These are phyloP conservation scores for Pseudomyrmex cubaensis DNA, from an alignment of 1,140 invertebrate genomes.

Conservation along the genomic window DNA sequence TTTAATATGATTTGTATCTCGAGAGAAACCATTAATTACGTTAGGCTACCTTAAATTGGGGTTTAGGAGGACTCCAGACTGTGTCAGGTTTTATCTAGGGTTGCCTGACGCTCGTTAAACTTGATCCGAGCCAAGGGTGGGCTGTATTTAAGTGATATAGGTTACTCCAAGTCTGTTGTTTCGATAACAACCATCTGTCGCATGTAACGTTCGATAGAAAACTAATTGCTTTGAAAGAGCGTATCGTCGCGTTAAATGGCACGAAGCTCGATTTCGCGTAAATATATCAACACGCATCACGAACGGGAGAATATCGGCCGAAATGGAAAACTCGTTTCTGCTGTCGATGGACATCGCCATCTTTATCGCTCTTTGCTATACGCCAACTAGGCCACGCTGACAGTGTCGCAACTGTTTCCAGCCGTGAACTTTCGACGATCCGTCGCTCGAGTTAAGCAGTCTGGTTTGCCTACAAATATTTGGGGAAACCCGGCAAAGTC, in stretches of 20 bases:
- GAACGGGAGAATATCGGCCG: constrained; percentile 3
- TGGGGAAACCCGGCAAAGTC: constrained; percentile 6
- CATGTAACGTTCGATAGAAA: constrained; percentile 8
- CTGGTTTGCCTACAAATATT: constrained; percentile 48
- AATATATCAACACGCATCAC: not conserved
- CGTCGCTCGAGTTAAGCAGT: constrained; percentile 22
- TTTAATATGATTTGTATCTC: too few relatives aligned
- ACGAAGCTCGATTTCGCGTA: constrained; percentile 26
- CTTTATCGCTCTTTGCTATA: constrained; percentile 22
- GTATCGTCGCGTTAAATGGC: not conserved
- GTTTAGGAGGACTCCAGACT: not conserved
- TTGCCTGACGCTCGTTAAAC: not conserved
- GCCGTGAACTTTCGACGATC: constrained; percentile 5
- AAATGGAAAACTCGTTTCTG: constrained; percentile 18
- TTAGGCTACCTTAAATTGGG: not conserved
- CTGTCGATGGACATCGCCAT: constrained; percentile 22
- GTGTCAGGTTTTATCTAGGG: not conserved
- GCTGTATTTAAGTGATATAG: not conserved
- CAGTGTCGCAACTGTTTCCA: not conserved
- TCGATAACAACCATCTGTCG: not conserved
- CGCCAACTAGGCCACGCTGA: constrained; percentile 23
- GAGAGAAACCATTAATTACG: not conserved
- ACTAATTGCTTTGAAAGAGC: constrained; percentile 20
- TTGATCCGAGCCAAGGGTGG: not conserved
- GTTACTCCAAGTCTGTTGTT: not conserved